These are phyloP conservation scores for Hozukius guyotensis DNA, from an alignment of 2,797 vertebrate genomes.

Conservation along the genomic window DNA sequence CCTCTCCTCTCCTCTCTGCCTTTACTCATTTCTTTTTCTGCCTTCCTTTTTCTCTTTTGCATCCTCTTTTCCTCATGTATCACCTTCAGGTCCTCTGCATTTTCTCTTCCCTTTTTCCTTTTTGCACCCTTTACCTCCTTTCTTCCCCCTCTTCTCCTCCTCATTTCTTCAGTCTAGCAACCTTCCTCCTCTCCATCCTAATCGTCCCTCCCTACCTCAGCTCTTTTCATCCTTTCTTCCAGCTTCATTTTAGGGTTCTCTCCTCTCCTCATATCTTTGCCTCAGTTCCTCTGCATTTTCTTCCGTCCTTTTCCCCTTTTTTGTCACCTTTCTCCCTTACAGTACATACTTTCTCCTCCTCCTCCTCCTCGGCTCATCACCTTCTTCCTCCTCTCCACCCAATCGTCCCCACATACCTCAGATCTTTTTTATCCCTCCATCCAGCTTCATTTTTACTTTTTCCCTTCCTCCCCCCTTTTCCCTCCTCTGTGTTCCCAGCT, in stretches of 20 bases:
- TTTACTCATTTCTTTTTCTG: background rate
- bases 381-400: background rate
- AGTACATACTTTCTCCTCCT: background rate
- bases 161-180: background rate
- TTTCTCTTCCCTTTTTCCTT: background rate
- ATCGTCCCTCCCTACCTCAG: background rate
- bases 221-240: background rate
- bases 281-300: background rate
- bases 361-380: background rate
- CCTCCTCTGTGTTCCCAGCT: slow-evolving; percentile 51
- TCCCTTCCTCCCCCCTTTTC: background rate
- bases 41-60: background rate
- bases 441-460: slow-evolving; percentile 8
- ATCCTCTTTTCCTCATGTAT: background rate
- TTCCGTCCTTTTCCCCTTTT: background rate
- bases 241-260: background rate
- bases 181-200: background rate
- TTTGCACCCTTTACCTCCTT: background rate
- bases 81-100: background rate
- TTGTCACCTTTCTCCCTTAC: background rate
- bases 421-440: slow-evolving; percentile 24
- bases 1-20: background rate
- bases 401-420: background rate
- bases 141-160: background rate
- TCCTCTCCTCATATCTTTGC: background rate